These are phyloP conservation scores for Andrena flavipes DNA, from an alignment of 2,888 invertebrate genomes.

Conservation along the genomic window DNA sequence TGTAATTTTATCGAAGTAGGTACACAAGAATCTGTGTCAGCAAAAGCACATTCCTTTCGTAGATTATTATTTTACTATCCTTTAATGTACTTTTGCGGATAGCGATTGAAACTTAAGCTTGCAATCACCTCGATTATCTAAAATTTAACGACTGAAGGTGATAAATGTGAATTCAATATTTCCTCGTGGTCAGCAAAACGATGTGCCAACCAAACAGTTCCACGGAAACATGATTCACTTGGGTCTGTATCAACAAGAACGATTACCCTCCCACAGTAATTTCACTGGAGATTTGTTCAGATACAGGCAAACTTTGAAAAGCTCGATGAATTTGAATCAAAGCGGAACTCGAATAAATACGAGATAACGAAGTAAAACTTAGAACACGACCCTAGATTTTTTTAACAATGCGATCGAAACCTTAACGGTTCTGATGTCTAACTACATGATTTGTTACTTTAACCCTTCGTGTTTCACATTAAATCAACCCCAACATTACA, in stretches of 20 bases:
- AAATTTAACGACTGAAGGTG: not conserved
- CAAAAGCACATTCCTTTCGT: too few relatives aligned
- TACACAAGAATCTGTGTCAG: too few relatives aligned
- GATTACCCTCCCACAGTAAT: slow-evolving; percentile 10
- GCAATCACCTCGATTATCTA: not conserved
- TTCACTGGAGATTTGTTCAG: not conserved
- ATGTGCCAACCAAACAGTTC: slow-evolving; percentile 40
- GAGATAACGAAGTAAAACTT: too few relatives aligned
- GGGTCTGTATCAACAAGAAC: not conserved
- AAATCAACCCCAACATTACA: too few relatives aligned
- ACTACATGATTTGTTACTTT: too few relatives aligned
- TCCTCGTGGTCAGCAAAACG: slow-evolving; percentile 12
- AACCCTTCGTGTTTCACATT: too few relatives aligned
- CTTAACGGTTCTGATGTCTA: too few relatives aligned
- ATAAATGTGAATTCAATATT: not conserved
- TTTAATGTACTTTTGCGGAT: not conserved
- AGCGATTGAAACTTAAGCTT: not conserved
- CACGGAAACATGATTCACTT: slow-evolving; percentile 42
- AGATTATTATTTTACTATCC: not conserved
- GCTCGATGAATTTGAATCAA: too few relatives aligned
- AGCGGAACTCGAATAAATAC: too few relatives aligned
- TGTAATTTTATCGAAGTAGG: too few relatives aligned
- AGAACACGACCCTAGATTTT: too few relatives aligned
- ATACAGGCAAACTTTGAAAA: not conserved
- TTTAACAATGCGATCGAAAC: too few relatives aligned